Evolutionary conservation across 2,888 invertebrate species (phyloP).

Genomic region (Serripes groenlandicus): DNA sequence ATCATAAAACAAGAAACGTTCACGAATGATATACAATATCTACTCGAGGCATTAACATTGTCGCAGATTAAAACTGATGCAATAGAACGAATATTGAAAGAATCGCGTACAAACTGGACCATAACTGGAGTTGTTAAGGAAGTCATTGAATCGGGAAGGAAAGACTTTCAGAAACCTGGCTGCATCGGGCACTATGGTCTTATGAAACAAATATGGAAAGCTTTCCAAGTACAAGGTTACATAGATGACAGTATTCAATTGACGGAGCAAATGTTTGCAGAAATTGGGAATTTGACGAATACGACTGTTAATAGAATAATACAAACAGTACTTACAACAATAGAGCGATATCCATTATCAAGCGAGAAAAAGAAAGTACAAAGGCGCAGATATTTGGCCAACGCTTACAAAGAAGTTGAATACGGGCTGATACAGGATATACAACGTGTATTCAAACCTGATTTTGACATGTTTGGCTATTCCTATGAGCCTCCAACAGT

Average conservation of each 20-base stretch:
- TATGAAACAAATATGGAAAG: neutral
- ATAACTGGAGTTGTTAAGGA: neutral
- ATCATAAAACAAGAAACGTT: slow-evolving; percentile 4
- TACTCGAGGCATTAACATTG: neutral
- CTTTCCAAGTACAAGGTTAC: slow-evolving; percentile 4
- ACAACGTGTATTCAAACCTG: neutral
- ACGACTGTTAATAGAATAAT: neutral
- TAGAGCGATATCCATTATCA: neutral
- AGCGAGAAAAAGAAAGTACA: neutral
- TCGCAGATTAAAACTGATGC: neutral
- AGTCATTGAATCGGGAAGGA: neutral
- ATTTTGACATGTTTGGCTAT: slow-evolving; percentile 1
- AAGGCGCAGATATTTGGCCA: neutral
- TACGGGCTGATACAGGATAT: neutral
- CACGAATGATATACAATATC: neutral
- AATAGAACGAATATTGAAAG: neutral
- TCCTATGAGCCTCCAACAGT: neutral
- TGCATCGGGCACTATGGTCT: neutral
- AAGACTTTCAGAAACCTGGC: neutral
- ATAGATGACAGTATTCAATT: neutral
- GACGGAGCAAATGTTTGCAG: neutral
- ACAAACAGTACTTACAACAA: neutral
- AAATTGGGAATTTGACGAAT: neutral
- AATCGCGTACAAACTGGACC: neutral
- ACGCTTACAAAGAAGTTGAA: slow-evolving; percentile 1